Conservation (phyloP, 2,113 vertebrate genomes). For the Cepphus grylle region DNA sequence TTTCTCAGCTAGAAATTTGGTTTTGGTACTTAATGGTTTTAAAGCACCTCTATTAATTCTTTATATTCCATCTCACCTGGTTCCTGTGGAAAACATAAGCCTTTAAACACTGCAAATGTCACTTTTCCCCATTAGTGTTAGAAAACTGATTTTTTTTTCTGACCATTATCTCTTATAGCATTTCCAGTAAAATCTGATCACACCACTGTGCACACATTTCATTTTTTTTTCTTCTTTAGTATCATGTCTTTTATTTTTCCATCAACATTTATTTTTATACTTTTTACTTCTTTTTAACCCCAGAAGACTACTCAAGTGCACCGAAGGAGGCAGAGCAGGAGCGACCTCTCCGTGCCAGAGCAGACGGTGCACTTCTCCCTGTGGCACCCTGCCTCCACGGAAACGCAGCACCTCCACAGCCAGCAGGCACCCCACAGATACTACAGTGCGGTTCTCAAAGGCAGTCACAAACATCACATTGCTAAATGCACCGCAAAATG, state of each 20-base stretch:
- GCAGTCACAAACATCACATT: not conserved
- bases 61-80: constrained; percentile 74
- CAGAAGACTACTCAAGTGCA: not conserved
- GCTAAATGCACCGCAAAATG: not conserved
- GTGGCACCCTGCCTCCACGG: not conserved
- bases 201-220: not conserved
- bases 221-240: constrained; percentile 1
- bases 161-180: not conserved
- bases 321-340: not conserved
- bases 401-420: not conserved
- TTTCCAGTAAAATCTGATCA: constrained; percentile 23
- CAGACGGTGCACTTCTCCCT: not conserved
- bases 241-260: not conserved
- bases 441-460: not conserved
- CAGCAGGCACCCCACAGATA: not conserved
- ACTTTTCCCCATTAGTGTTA: constrained; percentile 54
- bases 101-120: constrained; percentile 72
- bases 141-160: constrained; percentile 16
- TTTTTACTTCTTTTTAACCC: constrained; percentile 12
- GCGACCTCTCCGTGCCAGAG: not conserved
- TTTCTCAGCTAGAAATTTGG: constrained; percentile 68
- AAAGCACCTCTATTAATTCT: constrained; percentile 72
- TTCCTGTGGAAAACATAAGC: constrained; percentile 76
- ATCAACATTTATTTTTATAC: not conserved
- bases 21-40: constrained; percentile 63